Evolutionary conservation across 2,113 vertebrate genomes (phyloP).

Genomic region (Mohoua ochrocephala): DNA sequence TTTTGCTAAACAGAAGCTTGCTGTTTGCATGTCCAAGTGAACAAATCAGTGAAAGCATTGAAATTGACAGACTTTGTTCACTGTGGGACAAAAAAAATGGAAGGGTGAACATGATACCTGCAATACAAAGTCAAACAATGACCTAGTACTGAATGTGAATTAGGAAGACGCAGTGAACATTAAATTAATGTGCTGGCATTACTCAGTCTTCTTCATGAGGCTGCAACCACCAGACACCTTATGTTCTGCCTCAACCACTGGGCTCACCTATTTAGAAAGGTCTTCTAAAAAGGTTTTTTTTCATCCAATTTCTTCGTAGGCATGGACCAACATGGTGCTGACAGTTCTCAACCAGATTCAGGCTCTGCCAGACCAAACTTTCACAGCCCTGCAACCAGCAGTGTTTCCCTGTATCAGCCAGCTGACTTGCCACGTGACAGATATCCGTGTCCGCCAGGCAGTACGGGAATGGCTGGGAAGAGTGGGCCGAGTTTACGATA

Average conservation of each 20-base stretch:
- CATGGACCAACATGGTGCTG: slow-evolving; percentile 97
- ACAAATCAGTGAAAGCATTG: neutral
- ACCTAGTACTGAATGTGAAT: neutral
- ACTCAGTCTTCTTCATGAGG: neutral
- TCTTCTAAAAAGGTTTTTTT: neutral
- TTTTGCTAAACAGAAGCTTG: neutral
- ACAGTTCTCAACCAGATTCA: slow-evolving; percentile 94
- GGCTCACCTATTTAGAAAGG: neutral
- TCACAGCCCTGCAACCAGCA: slow-evolving; percentile 88
- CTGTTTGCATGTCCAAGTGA: neutral
- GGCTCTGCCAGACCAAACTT: slow-evolving; percentile 85
- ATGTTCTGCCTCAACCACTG: neutral
- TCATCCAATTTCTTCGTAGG: slow-evolving; percentile 67
- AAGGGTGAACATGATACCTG: neutral
- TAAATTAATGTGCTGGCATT: neutral
- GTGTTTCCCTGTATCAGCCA: slow-evolving; percentile 96
- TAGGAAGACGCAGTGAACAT: neutral
- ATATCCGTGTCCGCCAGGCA: slow-evolving; percentile 87
- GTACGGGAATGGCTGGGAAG: slow-evolving; percentile 93
- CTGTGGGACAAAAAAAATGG: neutral
- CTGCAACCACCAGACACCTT: neutral
- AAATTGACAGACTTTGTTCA: neutral
- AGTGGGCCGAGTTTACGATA: slow-evolving; percentile 91
- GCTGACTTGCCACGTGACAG: slow-evolving; percentile 92
- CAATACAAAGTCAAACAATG: neutral